These are phyloP conservation scores for Ophioninae sp. DNA, from an alignment of 2,888 invertebrate genomes.

Conservation along the genomic window DNA sequence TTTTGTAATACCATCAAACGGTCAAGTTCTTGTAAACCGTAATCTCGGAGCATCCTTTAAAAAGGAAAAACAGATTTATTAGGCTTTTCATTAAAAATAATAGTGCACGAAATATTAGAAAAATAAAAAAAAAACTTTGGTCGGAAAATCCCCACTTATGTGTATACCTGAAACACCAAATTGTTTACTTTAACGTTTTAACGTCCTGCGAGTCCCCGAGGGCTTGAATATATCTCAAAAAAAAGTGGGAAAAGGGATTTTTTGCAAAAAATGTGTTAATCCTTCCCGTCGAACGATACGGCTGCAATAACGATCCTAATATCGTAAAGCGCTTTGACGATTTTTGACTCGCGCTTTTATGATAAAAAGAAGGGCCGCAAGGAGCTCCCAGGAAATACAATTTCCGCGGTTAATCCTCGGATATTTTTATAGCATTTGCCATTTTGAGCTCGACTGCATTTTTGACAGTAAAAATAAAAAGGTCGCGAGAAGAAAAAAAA, in stretches of 20 bases:
- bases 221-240: background rate
- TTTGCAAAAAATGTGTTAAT: slow-evolving; percentile 29
- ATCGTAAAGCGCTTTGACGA: slow-evolving; percentile 32
- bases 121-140: background rate
- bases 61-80: background rate
- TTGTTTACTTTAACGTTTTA: background rate
- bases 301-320: slow-evolving; percentile 27
- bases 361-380: slow-evolving; percentile 48
- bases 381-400: background rate
- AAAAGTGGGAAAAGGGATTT: slow-evolving; percentile 12
- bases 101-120: slow-evolving; percentile 17
- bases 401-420: slow-evolving; percentile 47
- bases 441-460: slow-evolving; percentile 13
- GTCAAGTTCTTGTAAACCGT: background rate
- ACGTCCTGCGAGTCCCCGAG: background rate
- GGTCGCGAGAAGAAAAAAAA: slow-evolving; percentile 45
- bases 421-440: slow-evolving; percentile 45
- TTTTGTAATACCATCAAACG: background rate
- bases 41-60: background rate
- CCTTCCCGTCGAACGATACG: slow-evolving; percentile 19
- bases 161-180: background rate
- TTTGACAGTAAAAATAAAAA: slow-evolving; percentile 30
- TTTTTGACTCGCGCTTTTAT: slow-evolving; percentile 51
- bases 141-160: background rate
- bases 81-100: slow-evolving; percentile 15